Evolutionary conservation across 1,140 invertebrate species (phyloP).

Genomic region (Mizuhopecten yessoensis): DNA sequence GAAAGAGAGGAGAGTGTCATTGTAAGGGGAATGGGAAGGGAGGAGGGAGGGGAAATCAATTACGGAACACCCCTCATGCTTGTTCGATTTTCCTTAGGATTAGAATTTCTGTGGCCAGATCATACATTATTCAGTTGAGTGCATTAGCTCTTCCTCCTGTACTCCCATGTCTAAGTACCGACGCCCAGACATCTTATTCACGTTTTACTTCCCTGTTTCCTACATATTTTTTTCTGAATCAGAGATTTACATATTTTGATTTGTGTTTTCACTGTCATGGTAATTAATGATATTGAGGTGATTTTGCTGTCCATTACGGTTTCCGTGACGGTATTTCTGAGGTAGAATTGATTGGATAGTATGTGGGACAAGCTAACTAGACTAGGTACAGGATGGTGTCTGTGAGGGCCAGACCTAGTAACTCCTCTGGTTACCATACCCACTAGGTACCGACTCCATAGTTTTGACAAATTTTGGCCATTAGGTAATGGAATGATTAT

Average conservation of each 20-base stretch:
- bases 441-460: not conserved
- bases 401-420: not conserved
- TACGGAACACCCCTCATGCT: slow-evolving; percentile 20
- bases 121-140: slow-evolving; percentile 31
- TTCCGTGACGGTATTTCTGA: not conserved
- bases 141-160: slow-evolving; percentile 4
- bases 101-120: slow-evolving; percentile 31
- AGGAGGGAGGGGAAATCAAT: slow-evolving; percentile 13
- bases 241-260: slow-evolving; percentile 35
- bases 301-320: not conserved
- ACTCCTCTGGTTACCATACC: not conserved
- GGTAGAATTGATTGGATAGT: not conserved
- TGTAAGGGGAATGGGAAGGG: not conserved
- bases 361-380: not conserved
- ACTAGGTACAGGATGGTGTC: not conserved
- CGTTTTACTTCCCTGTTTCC: not conserved
- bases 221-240: not conserved
- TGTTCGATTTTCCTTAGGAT: slow-evolving; percentile 34
- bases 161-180: not conserved
- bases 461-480: not conserved
- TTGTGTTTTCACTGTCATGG: not conserved
- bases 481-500: not conserved
- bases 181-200: not conserved
- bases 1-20: not conserved
- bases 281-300: not conserved